Evolutionary conservation across 2,113 vertebrate genomes (phyloP), one percentile per base, ranked within the genome.

Genomic region (Antigone vipio): DNA sequence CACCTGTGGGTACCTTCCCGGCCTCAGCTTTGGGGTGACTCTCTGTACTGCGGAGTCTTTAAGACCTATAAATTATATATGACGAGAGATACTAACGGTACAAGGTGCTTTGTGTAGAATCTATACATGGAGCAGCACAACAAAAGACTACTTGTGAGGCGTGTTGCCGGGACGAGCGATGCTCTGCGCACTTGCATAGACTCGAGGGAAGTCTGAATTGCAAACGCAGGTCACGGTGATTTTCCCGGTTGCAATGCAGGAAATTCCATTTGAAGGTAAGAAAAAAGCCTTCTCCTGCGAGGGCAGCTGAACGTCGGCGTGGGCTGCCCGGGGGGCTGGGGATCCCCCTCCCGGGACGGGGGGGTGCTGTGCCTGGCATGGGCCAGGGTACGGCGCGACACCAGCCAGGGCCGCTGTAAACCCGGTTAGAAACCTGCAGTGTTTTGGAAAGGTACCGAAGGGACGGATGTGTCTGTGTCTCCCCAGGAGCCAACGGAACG

Each of bases 1-100:
- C 35, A 1, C 3, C 8, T 10, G 2, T 3, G 7, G 42, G 47
- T n/a, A 7, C 1, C 6, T 20, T 7, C 7, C 34, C 8, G 52
- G 18, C 32, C 21, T 3, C 13, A 1, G 59, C 4, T 19, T 20
- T 24, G 62, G 34, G 47, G 50, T 52, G 21, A 52, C 50, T 15
- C 32, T 49, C 24, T 32, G 21, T 26, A 3, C 5, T 21, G 35
- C 53, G 44, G 53, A 7, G 21, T 69, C 38, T 29, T 76, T 35
- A 64, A 38, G n/a, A 22, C 12, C 2, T 34, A 7, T 13, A 24
- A 38, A 24, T 24, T 6, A 9, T 4, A 8, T 24, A 6, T 2
- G 5, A 34, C 10, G 45, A 40, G 34, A 40, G 29, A 8, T 10
- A 4, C 29, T n/a, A 12, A 38, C 4, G 16, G 45, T 30, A 10